A percentile compares a stretch with the other conserved stretches of the same genome.
Conservation (phyloP, 64 coral and sea anemone genomes). For the Acropora tenuis region DNA sequence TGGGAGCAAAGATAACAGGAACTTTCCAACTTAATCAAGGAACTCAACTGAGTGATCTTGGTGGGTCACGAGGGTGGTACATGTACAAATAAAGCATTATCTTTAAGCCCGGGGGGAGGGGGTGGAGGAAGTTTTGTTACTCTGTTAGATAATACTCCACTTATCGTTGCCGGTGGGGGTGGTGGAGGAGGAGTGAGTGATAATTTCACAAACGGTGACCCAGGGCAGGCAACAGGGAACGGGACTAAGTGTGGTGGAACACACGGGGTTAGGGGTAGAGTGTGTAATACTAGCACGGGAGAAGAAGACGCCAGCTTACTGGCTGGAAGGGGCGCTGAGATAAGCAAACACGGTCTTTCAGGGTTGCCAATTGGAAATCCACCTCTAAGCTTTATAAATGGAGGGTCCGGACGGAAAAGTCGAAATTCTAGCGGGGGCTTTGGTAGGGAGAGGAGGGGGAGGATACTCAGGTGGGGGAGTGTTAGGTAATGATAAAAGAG, state of each 20-base stretch:
- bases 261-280: background rate
- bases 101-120: slow-evolving; percentile 8
- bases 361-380: background rate
- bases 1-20: slow-evolving; percentile 36
- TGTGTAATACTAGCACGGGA: background rate
- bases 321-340: background rate
- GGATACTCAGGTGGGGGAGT: slow-evolving; percentile 77
- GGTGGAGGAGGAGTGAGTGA: background rate
- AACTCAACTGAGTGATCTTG: slow-evolving; percentile 28
- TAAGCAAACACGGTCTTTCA: background rate
- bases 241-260: slow-evolving; percentile 21
- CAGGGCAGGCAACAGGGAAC: slow-evolving; percentile 8
- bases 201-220: background rate
- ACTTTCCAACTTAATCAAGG: slow-evolving; percentile 29
- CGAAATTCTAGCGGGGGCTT: background rate
- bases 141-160: slow-evolving; percentile 9
- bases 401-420: slow-evolving; percentile 36
- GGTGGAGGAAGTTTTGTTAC: slow-evolving; percentile 44
- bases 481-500: background rate
- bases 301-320: background rate
- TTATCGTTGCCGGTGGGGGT: slow-evolving; percentile 54
- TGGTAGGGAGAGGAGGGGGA: slow-evolving; percentile 58
- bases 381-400: slow-evolving; percentile 36
- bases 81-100: background rate
- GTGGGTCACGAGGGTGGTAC: slow-evolving; percentile 9